Percentiles rank a stretch among this genome's conserved stretches.
Evolutionary conservation across 2,888 invertebrate species (phyloP).

Genomic region (Drosophila meridionalis): DNA sequence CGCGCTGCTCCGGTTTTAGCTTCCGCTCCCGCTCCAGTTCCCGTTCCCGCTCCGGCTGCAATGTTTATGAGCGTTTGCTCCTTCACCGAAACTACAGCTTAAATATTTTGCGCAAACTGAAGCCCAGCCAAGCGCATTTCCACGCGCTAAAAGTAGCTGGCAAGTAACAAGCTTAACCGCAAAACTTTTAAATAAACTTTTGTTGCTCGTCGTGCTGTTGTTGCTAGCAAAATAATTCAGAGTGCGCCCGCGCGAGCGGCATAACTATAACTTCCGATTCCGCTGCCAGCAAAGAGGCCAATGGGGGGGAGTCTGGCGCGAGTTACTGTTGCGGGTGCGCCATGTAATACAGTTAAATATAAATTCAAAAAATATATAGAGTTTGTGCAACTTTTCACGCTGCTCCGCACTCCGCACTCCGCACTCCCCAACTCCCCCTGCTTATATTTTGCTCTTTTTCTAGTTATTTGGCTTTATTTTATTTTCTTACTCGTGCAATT

Average conservation of each 20-base stretch:
- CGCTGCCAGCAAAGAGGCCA: slow-evolving; percentile 33
- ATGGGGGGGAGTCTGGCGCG: neutral
- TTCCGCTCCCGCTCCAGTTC: neutral
- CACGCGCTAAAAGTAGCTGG: slow-evolving; percentile 68
- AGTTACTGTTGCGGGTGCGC: slow-evolving; percentile 44
- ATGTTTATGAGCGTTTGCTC: slow-evolving; percentile 52
- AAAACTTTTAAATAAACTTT: slow-evolving; percentile 78
- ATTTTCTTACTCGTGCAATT: slow-evolving; percentile 69
- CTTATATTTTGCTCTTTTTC: slow-evolving; percentile 5
- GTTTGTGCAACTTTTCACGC: slow-evolving; percentile 59
- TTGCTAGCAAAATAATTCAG: slow-evolving; percentile 59
- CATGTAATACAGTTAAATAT: slow-evolving; percentile 74
- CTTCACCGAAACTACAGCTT: slow-evolving; percentile 61
- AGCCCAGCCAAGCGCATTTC: slow-evolving; percentile 49
- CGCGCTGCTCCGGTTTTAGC: slow-evolving; percentile 33
- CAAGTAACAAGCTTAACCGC: slow-evolving; percentile 78
- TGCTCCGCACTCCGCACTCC: slow-evolving; percentile 16
- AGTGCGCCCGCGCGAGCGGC: slow-evolving; percentile 66
- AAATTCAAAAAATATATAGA: slow-evolving; percentile 65
- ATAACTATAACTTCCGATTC: slow-evolving; percentile 81
- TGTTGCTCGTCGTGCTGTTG: slow-evolving; percentile 48
- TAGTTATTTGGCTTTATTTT: slow-evolving; percentile 20
- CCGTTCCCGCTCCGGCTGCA: neutral
- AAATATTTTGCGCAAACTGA: slow-evolving; percentile 58
- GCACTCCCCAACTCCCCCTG: neutral